Base-by-base conservation (phyloP, 2,797 vertebrate genomes). In the Netta rufina region DNA sequence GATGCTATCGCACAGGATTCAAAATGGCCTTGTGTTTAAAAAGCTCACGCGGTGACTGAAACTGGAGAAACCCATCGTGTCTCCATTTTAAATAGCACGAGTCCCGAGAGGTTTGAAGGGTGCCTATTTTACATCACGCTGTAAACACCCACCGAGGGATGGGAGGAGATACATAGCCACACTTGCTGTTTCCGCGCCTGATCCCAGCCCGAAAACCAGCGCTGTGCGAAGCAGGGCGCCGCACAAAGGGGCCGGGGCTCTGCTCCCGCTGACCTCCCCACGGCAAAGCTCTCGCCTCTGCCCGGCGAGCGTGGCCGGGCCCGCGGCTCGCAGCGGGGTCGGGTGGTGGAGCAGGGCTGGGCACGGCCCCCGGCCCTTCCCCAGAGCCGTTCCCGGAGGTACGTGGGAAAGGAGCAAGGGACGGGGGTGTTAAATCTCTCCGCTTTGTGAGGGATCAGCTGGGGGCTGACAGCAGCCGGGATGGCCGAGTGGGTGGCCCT, bases 401-500 rank as follows among this genome's bases (percentile, higher is more conserved):
- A 97, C 96, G 97, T 96, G 97, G 95, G 93, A 97, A 95, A 88
- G 79, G 79, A 81, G 91, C 89, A 17, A 51, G 84, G 72, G 90
- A 67, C 13, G 70, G 87, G 89, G 94, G 58, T 89, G 88, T 92
- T 84, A 83, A 93, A 77, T 86, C 93, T 93, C 81, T 85, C 73
- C 6, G 75, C 96, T 92, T 94, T 94, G 95, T 91, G 93, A 93
- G 75, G 74, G 71, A 96, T 92, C 95, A 93, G 95, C 94, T 58
- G 94, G 96, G 95, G 95, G 95, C 90, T 97, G 95, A 91, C 95
- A 96, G 96, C 93, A 92, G 95, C 73, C 89, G 57, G 87, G 89
- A 93, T 85, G 90, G 80, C 96, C 75, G 93, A 67, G 96, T 97
- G 97, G 98, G 97, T 98, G 98, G 97, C 97, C 98, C 92, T 79